Evolutionary conservation across 2,797 vertebrate genomes (phyloP).

Genomic region (Eidolon dupreanum): DNA sequence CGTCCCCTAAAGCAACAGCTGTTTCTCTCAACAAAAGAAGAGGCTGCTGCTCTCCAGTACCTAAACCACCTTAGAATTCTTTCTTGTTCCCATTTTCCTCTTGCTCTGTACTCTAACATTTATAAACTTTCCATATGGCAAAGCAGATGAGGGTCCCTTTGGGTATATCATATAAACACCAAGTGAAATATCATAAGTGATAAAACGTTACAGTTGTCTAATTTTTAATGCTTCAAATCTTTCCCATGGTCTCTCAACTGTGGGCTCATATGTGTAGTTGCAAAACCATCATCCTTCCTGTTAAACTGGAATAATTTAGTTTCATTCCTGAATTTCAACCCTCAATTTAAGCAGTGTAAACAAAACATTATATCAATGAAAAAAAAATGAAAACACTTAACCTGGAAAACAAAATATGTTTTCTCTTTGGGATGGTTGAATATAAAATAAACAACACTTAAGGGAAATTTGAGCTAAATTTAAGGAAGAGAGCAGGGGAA

Average conservation of each 20-base stretch:
- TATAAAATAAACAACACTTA: background rate
- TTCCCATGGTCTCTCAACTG: conserved; percentile 63
- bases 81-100: conserved; percentile 45
- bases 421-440: background rate
- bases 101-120: conserved; percentile 35
- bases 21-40: conserved; percentile 55
- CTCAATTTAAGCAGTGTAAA: background rate
- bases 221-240: conserved; percentile 65
- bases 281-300: conserved; percentile 14
- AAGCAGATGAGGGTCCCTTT: conserved; percentile 56
- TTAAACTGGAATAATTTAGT: conserved; percentile 52
- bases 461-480: background rate
- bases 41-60: background rate
- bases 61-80: conserved; percentile 28
- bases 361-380: background rate
- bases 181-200: conserved; percentile 77
- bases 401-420: background rate
- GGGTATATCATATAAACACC: conserved; percentile 72
- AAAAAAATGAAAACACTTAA: background rate
- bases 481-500: background rate
- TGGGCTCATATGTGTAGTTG: conserved; percentile 32
- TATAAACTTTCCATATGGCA: conserved; percentile 70
- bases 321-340: conserved; percentile 36
- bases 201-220: conserved; percentile 74
- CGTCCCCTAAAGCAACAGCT: conserved; percentile 57